Evolutionary conservation across 1,140 invertebrate species (phyloP).

Genomic region (Caenorhabditis elegans): WBcel235 BX284604.4:13393001-13393500

Average conservation of each 20-base stretch:
- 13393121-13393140: no score
- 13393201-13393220: not conserved
- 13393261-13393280: no score
- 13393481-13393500: not conserved
- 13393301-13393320: not conserved
- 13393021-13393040: no score
- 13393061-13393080: no score
- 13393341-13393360: not conserved
- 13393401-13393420: slow-evolving; percentile 15
- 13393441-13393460: not conserved
- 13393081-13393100: no score
- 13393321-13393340: not conserved
- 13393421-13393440: slow-evolving; percentile 2
- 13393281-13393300: not conserved
- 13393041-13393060: no score
- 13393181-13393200: no score
- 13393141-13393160: no score
- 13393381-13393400: not conserved
- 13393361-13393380: not conserved
- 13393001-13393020: no score
- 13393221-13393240: not conserved
- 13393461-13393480: slow-evolving; percentile 17
- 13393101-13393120: no score
- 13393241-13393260: no score
- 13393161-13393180: no score